Evolutionary conservation across 1,140 invertebrate species (phyloP).

Genomic region (Dreissena polymorpha): DNA sequence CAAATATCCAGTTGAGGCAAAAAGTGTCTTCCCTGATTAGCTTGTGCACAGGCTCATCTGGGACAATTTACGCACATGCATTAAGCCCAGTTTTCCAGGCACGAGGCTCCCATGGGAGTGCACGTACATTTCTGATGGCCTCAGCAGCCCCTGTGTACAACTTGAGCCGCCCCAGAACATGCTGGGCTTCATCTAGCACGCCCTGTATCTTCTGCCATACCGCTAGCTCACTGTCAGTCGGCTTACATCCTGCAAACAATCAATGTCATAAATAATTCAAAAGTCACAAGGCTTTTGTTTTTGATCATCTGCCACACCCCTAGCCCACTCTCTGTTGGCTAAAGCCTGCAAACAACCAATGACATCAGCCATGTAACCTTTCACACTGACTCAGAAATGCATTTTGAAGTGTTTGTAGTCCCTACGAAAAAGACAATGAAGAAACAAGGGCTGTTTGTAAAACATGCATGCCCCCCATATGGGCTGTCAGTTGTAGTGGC

Average conservation of each 20-base stretch:
- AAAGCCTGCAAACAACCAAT: conserved; percentile 30
- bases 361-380: background rate
- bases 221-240: conserved; percentile 52
- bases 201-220: conserved; percentile 53
- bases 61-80: no score
- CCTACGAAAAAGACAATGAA: no score
- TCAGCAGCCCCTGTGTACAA: conserved; percentile 58
- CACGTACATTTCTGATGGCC: conserved; percentile 57
- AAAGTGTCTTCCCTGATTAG: no score
- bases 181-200: conserved; percentile 51
- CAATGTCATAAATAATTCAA: background rate
- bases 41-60: no score
- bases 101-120: background rate
- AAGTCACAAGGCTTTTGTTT: background rate
- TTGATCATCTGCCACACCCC: conserved; percentile 49
- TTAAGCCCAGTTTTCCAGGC: no score
- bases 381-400: no score
- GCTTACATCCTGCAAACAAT: conserved; percentile 47
- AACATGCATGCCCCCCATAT: no score
- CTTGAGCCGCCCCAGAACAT: conserved; percentile 49
- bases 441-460: no score
- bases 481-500: no score
- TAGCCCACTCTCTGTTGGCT: conserved; percentile 53
- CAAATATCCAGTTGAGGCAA: no score
- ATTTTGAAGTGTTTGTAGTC: no score